These are phyloP conservation scores for Blastomussa wellsi DNA, from an alignment of 92 coral and sea anemone genomes.

Conservation along the genomic window DNA sequence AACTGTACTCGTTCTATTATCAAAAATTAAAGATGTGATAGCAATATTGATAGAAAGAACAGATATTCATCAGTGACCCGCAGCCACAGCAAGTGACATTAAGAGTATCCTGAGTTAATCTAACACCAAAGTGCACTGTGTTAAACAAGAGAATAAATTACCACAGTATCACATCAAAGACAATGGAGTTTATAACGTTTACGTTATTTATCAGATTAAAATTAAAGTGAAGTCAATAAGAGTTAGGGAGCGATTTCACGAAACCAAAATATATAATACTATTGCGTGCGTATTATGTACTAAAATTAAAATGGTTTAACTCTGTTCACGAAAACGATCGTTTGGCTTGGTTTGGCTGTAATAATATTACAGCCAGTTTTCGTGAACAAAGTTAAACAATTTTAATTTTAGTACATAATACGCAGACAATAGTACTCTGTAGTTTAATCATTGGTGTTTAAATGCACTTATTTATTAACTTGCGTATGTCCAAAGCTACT, in stretches of 20 bases:
- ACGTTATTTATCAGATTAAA: neutral
- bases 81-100: neutral
- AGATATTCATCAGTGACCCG: neutral
- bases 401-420: neutral
- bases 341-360: too few relatives aligned
- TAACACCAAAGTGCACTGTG: neutral
- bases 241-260: neutral
- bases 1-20: too few relatives aligned
- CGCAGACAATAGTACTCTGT: neutral
- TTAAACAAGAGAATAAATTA: too few relatives aligned
- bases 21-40: too few relatives aligned
- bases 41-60: neutral
- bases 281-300: too few relatives aligned
- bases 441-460: neutral
- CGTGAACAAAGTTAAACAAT: too few relatives aligned
- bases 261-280: neutral
- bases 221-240: neutral
- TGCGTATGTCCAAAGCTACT: too few relatives aligned
- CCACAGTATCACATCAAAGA: neutral
- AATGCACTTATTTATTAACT: neutral
- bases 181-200: neutral
- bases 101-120: neutral
- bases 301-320: too few relatives aligned
- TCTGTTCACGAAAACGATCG: too few relatives aligned
- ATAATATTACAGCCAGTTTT: too few relatives aligned